These are phyloP conservation scores for Sialia sialis DNA, from an alignment of 2,113 vertebrate genomes.

Conservation along the genomic window DNA sequence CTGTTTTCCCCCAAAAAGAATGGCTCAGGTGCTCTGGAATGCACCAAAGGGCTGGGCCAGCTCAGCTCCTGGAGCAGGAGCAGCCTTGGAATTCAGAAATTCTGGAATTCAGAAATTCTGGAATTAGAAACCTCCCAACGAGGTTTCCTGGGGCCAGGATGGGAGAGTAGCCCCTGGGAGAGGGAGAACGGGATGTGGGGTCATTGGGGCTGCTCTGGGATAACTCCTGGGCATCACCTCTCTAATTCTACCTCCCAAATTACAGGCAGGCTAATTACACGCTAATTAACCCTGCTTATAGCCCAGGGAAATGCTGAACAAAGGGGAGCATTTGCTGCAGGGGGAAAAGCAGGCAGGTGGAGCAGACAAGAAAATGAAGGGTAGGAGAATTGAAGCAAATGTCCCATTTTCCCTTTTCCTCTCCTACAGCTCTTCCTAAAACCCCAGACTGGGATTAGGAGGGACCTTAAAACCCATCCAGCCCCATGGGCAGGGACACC, in stretches of 20 bases:
- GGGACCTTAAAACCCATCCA: neutral
- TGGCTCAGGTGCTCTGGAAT: neutral
- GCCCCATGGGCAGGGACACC: neutral
- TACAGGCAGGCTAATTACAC: neutral
- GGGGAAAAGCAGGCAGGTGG: neutral
- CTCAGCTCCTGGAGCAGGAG: neutral
- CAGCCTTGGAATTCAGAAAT: neutral
- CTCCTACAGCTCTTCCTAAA: neutral
- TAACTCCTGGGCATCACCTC: neutral
- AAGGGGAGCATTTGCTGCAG: neutral
- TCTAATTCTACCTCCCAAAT: neutral
- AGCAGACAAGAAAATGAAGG: neutral
- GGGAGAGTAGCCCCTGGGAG: neutral
- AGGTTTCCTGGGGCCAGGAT: neutral
- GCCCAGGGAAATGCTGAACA: neutral
- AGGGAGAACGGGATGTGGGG: rapidly evolving
- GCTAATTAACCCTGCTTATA: neutral
- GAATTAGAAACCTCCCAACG: neutral
- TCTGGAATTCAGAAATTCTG: neutral
- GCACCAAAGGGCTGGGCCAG: neutral
- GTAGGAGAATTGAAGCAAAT: neutral
- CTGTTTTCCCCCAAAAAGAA: rapidly evolving
- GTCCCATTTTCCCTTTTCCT: neutral
- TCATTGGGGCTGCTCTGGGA: neutral
- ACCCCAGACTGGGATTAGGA: neutral